Conservation (phyloP, 2,888 invertebrate genomes). For the Nephrotoma flavescens region DNA sequence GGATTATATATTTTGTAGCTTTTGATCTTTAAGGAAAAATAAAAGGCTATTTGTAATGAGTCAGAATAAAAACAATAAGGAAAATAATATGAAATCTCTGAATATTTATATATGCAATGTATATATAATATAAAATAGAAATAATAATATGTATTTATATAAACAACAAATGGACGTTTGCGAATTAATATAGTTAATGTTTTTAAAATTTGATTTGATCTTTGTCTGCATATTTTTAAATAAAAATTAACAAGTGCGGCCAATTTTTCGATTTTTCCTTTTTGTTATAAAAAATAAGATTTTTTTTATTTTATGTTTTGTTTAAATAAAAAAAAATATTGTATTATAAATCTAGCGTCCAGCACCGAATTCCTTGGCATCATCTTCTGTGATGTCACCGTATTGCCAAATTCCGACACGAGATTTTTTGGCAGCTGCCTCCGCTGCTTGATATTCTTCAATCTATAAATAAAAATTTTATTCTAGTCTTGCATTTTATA, state of each 20-base stretch:
- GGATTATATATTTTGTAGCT: neutral
- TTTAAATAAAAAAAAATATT: neutral
- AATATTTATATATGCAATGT: neutral
- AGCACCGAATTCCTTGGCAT: constrained; percentile 28
- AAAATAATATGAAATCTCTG: neutral
- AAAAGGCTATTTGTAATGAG: neutral
- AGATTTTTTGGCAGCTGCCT: constrained; percentile 70
- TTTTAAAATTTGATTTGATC: neutral
- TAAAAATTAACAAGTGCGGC: neutral
- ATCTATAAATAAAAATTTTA: constrained; percentile 32
- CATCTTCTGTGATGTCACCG: constrained; percentile 68
- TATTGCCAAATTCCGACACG: constrained; percentile 93
- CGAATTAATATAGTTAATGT: neutral
- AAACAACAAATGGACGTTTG: neutral
- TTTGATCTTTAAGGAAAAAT: neutral
- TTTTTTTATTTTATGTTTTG: neutral
- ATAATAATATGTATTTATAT: neutral
- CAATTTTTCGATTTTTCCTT: neutral
- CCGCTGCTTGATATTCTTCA: constrained; percentile 68
- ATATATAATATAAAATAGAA: neutral
- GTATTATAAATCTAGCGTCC: neutral
- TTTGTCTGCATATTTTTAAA: neutral
- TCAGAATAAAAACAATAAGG: neutral
- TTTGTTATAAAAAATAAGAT: neutral
- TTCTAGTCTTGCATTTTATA: neutral